Conservation (phyloP, 1,140 invertebrate genomes). For the Scylla paramamosain region DNA sequence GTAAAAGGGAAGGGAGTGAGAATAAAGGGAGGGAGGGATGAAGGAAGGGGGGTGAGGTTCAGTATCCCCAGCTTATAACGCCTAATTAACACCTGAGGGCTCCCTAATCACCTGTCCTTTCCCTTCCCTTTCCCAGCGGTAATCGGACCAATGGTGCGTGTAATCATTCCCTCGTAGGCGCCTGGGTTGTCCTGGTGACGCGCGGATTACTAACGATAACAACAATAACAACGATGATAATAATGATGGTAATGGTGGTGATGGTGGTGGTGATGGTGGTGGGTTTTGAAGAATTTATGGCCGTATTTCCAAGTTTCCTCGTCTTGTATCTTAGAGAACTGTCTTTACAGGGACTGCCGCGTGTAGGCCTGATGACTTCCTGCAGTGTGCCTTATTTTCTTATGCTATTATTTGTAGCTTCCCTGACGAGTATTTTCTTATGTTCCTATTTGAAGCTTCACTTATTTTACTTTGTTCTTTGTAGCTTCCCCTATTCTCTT, state of each 20-base stretch:
- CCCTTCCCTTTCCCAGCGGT: background rate
- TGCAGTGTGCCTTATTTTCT: too few relatives aligned
- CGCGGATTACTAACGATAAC: background rate
- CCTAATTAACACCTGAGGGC: conserved; percentile 19
- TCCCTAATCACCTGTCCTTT: background rate
- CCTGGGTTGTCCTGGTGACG: background rate
- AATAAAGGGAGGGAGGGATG: background rate
- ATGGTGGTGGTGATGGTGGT: too few relatives aligned
- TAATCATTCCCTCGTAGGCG: background rate
- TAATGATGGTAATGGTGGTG: background rate
- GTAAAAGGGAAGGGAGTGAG: background rate
- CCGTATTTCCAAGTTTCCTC: too few relatives aligned
- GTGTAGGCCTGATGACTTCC: too few relatives aligned
- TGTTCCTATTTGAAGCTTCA: background rate
- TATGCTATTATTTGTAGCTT: too few relatives aligned
- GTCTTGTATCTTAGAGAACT: too few relatives aligned
- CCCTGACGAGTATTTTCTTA: too few relatives aligned
- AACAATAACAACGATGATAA: background rate
- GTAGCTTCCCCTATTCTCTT: background rate
- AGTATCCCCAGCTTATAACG: background rate
- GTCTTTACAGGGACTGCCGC: too few relatives aligned
- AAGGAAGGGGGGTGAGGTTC: background rate
- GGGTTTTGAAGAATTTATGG: too few relatives aligned
- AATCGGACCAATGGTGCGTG: background rate
- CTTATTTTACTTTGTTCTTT: background rate